Evolutionary conservation across 2,113 vertebrate species (phyloP), one percentile per base, ranked within the genome.

Genomic region (Polyodon spathula): DNA sequence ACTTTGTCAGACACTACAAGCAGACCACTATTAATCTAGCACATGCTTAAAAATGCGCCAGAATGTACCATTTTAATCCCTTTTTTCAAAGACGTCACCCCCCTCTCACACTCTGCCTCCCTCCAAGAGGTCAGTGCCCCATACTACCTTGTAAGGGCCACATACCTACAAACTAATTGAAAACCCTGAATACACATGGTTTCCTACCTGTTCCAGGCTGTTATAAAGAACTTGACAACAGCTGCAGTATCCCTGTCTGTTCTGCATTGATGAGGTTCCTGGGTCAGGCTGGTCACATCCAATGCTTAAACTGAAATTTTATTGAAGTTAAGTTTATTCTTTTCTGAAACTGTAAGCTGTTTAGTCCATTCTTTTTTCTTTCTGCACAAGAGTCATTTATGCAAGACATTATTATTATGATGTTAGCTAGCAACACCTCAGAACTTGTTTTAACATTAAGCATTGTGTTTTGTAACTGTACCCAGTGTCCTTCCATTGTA

Each of bases 161-260:
- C n/a, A n/a, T n/a, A n/a, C n/a, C n/a, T n/a, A n/a, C n/a, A n/a
- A n/a, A n/a, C n/a, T n/a, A n/a, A n/a, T 12, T 7, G 43, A 44
- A 12, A 44, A n/a, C n/a, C n/a, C n/a, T n/a, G n/a, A n/a, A n/a
- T n/a, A 8, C 11, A 27, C n/a, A 5, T 53, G 56, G 38, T 55
- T 50, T 42, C 11, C 15, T 74, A 98, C 94, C 93, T 96, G 89
- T 41, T 97, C 89, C 73, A 97, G 77, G 65, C 84, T 91, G 65
- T 41, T 78, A 72, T 98, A 97, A 54, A 84, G 76, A 53, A 93
- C 84, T 0, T 85, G 84, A 75, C 95, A 98, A 67, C 87, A 95
- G 54, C 76, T 90, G 81, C 95, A 98, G 72, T 95, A 97, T 6
- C 94, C 95, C 72, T 86, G 89, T 60, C 84, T 86, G 51, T 66